Conservation (phyloP, 2,888 invertebrate species). For the Tetragnatha montana region DNA sequence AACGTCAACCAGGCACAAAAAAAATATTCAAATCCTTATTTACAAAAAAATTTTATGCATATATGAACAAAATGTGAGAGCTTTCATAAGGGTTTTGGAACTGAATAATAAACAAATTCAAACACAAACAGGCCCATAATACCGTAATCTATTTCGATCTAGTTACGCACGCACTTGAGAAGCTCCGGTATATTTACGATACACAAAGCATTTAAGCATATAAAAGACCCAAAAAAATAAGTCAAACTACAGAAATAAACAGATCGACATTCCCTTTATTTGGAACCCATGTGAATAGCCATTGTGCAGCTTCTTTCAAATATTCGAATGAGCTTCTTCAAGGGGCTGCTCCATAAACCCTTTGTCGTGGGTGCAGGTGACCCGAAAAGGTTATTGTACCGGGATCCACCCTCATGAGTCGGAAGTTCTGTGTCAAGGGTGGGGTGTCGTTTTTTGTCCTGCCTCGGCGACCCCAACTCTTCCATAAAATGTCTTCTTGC, state of each 20-base stretch:
- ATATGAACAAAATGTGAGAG: too few relatives aligned
- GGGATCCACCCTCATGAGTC: constrained; percentile 49
- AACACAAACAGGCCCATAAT: too few relatives aligned
- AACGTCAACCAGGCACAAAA: too few relatives aligned
- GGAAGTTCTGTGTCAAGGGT: constrained; percentile 35
- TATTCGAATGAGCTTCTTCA: not conserved
- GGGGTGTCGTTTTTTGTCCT: constrained; percentile 45
- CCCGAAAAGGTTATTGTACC: constrained; percentile 63
- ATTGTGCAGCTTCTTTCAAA: not conserved
- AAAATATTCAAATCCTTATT: too few relatives aligned
- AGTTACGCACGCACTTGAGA: too few relatives aligned
- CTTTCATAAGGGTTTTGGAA: too few relatives aligned
- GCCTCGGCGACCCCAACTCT: constrained; percentile 56
- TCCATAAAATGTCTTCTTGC: constrained; percentile 37
- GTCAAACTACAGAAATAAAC: not conserved
- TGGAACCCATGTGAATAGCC: not conserved
- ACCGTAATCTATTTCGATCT: too few relatives aligned
- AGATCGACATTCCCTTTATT: not conserved
- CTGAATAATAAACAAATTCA: too few relatives aligned
- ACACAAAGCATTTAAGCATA: too few relatives aligned
- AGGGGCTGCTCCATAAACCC: constrained; percentile 12
- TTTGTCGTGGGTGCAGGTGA: constrained; percentile 51
- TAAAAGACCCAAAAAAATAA: too few relatives aligned
- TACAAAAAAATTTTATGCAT: too few relatives aligned
- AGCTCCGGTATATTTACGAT: too few relatives aligned